Evolutionary conservation across 2,797 vertebrate genomes (phyloP), one percentile per base, ranked within the genome.

Genomic region (Peromyscus attwateri): DNA sequence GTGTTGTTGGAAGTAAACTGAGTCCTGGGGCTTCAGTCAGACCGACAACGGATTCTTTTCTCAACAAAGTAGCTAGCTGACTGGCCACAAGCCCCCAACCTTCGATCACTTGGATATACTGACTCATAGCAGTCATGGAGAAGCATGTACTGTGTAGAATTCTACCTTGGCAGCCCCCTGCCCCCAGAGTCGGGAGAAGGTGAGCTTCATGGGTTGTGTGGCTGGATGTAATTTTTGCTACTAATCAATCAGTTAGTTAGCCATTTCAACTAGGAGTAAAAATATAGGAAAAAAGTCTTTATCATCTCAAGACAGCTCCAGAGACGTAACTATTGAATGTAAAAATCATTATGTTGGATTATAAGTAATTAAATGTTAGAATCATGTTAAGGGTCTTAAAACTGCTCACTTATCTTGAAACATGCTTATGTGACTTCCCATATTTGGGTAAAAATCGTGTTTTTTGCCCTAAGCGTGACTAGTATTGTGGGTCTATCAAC

Each of bases 401-500:
- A 62, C 46, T 55, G 79, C 71, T 34, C 23, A 52, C 88, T 71
- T 94, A 34, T 84, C 52, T 94, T 57, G 52, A 87, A 80, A 55
- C 57, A 10, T 55, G 68, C 52, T 84, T 90, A 79, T 0, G 1
- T 46, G 23, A 64, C 80, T 64, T 64, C 8, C n/a, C 43, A 6
- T 68, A 43, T 40, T 62, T 80, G 71, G 40, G 49, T 77, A 60
- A 89, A 95, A 37, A 73, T 89, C 49, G 29, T 76, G 14, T 83
- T 96, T 93, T 76, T 87, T 55, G 43, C 66, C 31, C 77, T 89
- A 89, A 37, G 17, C 46, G 11, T 76, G 71, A 64, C n/a, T 76
- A 6, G 43, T 87, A 91, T 43, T 96, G 73, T 68, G 40, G 92
- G n/a, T 92, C 84, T 79, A n/a, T 95, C 75, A 92, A 34, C 62